A percentile compares a stretch with the other conserved stretches of the same genome.
These are phyloP conservation scores for Hylaeus anthracinus DNA, from an alignment of 1,140 invertebrate species.

Conservation along the genomic window DNA sequence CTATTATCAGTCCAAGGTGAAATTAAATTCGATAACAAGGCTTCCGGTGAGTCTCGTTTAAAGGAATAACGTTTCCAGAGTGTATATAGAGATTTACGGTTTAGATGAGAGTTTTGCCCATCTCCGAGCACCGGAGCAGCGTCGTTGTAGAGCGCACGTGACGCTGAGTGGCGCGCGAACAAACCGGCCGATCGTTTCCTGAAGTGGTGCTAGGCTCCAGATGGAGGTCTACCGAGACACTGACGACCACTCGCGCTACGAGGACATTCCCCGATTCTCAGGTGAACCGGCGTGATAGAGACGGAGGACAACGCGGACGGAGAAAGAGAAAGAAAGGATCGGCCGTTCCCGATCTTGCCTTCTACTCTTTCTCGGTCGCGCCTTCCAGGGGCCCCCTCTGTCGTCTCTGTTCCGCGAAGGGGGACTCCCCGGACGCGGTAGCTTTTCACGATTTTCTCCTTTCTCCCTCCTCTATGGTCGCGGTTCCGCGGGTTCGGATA, in stretches of 20 bases:
- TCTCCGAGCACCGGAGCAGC: no score
- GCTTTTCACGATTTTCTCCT: conserved; percentile 62
- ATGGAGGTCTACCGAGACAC: conserved; percentile 68
- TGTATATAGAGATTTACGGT: no score
- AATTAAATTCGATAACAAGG: no score
- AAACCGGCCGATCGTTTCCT: conserved; percentile 36
- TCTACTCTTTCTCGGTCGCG: conserved; percentile 35
- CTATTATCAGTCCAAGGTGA: no score
- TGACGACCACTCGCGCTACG: conserved; percentile 63
- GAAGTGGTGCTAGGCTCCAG: conserved; percentile 52
- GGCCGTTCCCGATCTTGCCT: conserved; percentile 38
- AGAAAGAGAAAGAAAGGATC: conserved; percentile 43
- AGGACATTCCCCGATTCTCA: conserved; percentile 71
- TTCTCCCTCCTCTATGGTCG: conserved; percentile 21
- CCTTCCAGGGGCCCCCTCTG: neutral
- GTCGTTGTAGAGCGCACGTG: conserved; percentile 16
- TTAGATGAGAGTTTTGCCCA: no score
- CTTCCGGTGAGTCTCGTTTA: no score
- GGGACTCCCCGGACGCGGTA: neutral
- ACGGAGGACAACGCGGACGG: neutral
- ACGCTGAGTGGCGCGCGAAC: conserved; percentile 27
- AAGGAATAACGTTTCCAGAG: no score
- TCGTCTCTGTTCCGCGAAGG: neutral
- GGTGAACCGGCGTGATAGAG: conserved; percentile 36
- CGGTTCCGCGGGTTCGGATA: neutral